Evolutionary conservation across 2,797 vertebrate genomes (phyloP), one percentile per base, ranked within the genome.

Genomic region (Onychomys leucogaster): DNA sequence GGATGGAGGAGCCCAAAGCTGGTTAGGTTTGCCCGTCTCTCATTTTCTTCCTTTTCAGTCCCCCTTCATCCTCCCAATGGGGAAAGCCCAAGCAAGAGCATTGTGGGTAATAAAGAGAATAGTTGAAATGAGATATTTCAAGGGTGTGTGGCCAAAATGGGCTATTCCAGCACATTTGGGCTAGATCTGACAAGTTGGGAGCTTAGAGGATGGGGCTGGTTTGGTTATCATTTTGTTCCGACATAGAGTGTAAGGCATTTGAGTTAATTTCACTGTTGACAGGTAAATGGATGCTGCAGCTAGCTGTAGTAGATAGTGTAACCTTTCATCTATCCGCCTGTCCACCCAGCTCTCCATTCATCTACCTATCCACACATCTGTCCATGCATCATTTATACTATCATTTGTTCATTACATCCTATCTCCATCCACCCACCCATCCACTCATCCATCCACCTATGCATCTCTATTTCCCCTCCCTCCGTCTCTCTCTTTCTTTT

Each of bases 211-310:
- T 11, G 49, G 37, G 71, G 77, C 6, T 46, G 63, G 4, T 71
- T 34, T 59, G 11, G 82, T 59, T 16, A 29, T 75, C 14, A 63
- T 91, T 61, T 13, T 59, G 77, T 75, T 92, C 73, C 37, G 90
- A 88, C 49, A 61, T 25, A 17, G 63, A 78, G 61, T 32, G 6
- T 92, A 63, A 46, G 96, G 84, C 14, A 80, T 71, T 75, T 55
- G 11, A 63, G 49, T 88, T 89, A 90, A 90, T 89, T 85, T 94
- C 85, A n/a, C 67, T 65, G 71, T n/a, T 37, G 59, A 32, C 21
- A 92, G 90, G 84, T 37, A 85, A 91, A 21, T 43, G 76, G 78
- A 63, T 27, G 65, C 32, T 3, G 41, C 73, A 46, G 37, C 59
- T 46, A 61, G 65, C 71, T 76, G 81, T 32, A 21, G 49, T 46